phyloP scores from a whole-genome alignment of 2,888 invertebrate species.

The Andrena marginata region DNA sequence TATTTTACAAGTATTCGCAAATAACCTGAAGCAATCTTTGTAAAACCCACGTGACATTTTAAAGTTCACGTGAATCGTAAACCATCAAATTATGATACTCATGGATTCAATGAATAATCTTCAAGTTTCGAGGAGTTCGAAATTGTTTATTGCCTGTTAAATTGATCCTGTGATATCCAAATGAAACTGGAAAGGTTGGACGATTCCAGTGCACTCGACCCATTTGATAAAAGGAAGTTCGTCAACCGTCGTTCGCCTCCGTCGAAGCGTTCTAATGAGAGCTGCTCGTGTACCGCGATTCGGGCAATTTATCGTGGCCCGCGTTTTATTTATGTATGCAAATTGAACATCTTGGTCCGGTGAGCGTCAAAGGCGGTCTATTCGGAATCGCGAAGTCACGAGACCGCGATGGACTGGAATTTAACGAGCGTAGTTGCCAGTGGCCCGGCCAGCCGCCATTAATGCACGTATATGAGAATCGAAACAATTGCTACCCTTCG shows the following conservation, averaged over 20 bases:
- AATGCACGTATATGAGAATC: slow-evolving; percentile 42
- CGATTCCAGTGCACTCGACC: slow-evolving; percentile 1
- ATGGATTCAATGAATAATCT: background rate
- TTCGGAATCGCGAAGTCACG: slow-evolving; percentile 15
- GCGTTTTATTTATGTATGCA: slow-evolving; percentile 36
- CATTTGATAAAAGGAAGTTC: slow-evolving; percentile 17
- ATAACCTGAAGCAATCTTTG: too few species aligned
- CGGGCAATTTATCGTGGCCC: slow-evolving; percentile 8
- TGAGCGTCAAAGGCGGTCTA: slow-evolving; percentile 24
- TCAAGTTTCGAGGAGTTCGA: background rate
- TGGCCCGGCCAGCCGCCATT: background rate
- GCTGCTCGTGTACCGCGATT: slow-evolving; percentile 2
- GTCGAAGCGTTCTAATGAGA: background rate
- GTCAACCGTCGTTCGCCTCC: background rate
- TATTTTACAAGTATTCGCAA: too few species aligned
- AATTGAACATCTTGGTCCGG: slow-evolving; percentile 22
- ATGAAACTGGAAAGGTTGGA: background rate
- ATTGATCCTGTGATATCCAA: background rate
- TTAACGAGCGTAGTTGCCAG: slow-evolving; percentile 28
- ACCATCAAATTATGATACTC: background rate
- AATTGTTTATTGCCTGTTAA: background rate
- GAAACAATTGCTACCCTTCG: slow-evolving; percentile 47
- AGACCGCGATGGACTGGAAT: slow-evolving; percentile 6
- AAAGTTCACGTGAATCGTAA: background rate
- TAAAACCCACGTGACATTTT: too few species aligned